Evolutionary conservation across 1,140 invertebrate genomes (phyloP), one percentile per base, ranked within the genome.

Genomic region (Trinorchestia longiramus): DNA sequence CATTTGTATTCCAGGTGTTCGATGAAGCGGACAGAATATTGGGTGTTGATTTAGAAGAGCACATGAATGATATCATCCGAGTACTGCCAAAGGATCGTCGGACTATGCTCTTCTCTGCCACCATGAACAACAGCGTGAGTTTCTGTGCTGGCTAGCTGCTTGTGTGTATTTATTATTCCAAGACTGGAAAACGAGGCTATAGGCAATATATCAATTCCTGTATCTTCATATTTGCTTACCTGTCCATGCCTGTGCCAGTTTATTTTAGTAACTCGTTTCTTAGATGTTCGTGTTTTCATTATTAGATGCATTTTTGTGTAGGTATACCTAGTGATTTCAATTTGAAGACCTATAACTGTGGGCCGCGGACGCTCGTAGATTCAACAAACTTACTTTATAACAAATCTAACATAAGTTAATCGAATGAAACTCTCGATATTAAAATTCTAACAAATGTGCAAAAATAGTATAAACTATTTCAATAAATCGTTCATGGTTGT

Each of bases 21-120:
- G 99, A 99, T 97, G 99, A 99, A 98, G 99, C 99, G 3, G 99
- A 99, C 97, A 97, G 99, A 95, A 99, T 99, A 96, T 97, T 99
- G 0, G 99, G 99, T 97, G 99, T 99, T 99, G 99, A 99, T 97
- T 99, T 99, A 97, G 99, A 99, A 97, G 98, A 98, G 40, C 99
- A 99, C 98, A 98, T 99, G 6, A 99, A 99, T 97, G 99, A 99
- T 97, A 99, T 99, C 96, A 97, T 99, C 97, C 97, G 98, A 96
- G 98, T 98, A 17, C 97, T 99, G 88, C 99, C 99, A 0, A 98
- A 98, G 96, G 98, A 98, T 62, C 98, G 98, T 97, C 98, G 99
- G 97, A 99, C 98, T 43, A 97, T 99, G 88, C 97, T 99, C 53
- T 99, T 99, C 97, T 99, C 99, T 96, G 99, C 99, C 0, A 99